Base-by-base conservation (phyloP, 2,797 vertebrate genomes). In the Chaenodraco wilsoni region DNA sequence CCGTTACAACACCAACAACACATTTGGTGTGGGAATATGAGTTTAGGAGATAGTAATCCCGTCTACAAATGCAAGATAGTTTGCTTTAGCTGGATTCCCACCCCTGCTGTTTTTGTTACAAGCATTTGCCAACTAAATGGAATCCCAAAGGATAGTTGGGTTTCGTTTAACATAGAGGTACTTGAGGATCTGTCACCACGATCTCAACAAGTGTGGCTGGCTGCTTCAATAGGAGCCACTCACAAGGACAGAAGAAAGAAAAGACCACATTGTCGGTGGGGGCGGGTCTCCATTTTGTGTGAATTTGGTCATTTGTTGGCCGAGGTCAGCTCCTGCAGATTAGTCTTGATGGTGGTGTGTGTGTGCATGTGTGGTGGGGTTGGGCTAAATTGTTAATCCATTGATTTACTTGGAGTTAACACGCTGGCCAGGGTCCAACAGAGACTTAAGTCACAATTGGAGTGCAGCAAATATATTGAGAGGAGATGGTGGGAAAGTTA, bases 371-470 rank as follows among this genome's bases (percentile, higher is more conserved):
- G 68, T 65, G 71, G 66, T 76, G 74, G 65, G 83, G 68, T 55
- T 75, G 81, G 81, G 72, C 74, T 76, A 76, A 83, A 91, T 90
- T 88, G 89, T 86, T 94, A 94, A 94, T 94, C 93, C 91, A 89
- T 92, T 94, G 92, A 93, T 92, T 94, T 94, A 92, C 83, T 79
- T 90, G 88, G 90, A 92, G 91, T 93, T 93, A 92, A 91, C 87
- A 88, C 46, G 57, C 88, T 94, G 94, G 93, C 91, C 45, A 14
- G 60, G 52, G 67, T 90, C 91, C 93, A 93, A 79, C 75, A 84
- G 77, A 87, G 91, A 92, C 89, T 94, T 94, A 92, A 93, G 84
- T 91, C 91, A 92, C 90, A 89, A 92, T 91, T 90, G 86, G 78
- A 93, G 84, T 84, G 60, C 71, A 72, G 81, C 74, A 79, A 82